These are phyloP conservation scores for Parochlus steinenii DNA, from an alignment of 2,888 invertebrate species.

Conservation along the genomic window DNA sequence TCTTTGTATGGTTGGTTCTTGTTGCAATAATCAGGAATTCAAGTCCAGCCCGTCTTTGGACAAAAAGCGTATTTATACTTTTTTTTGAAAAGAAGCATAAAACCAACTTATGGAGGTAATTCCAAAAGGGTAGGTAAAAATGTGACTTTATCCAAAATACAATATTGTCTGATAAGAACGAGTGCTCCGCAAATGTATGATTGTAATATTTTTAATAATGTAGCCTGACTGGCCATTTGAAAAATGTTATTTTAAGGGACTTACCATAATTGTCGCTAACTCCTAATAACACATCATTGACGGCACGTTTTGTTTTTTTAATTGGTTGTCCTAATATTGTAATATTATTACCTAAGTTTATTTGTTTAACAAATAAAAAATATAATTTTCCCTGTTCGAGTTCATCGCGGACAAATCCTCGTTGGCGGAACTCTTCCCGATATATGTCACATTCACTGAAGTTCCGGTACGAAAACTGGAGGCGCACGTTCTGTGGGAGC, in stretches of 20 bases:
- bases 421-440: slow-evolving; percentile 24
- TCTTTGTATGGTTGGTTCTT: too few relatives aligned
- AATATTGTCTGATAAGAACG: too few relatives aligned
- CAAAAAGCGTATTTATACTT: too few relatives aligned
- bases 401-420: slow-evolving; percentile 26
- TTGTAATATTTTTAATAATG: too few relatives aligned
- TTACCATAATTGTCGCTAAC: slow-evolving; percentile 32
- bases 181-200: too few relatives aligned
- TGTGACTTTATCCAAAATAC: too few relatives aligned
- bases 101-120: too few relatives aligned
- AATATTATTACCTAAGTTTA: slow-evolving; percentile 27
- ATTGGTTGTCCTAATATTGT: slow-evolving; percentile 30
- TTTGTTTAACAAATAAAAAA: slow-evolving; percentile 29
- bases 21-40: too few relatives aligned
- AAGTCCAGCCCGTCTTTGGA: too few relatives aligned
- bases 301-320: slow-evolving; percentile 23
- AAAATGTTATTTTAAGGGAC: slow-evolving; percentile 19
- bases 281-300: slow-evolving; percentile 26
- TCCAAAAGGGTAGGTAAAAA: too few relatives aligned
- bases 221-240: too few relatives aligned
- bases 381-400: slow-evolving; percentile 27
- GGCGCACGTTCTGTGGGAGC: slow-evolving; percentile 24
- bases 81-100: too few relatives aligned
- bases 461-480: slow-evolving; percentile 28
- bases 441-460: slow-evolving; percentile 30